Evolutionary conservation across 1,140 invertebrate species (phyloP).

Genomic region (Leptinotarsa texana): DNA sequence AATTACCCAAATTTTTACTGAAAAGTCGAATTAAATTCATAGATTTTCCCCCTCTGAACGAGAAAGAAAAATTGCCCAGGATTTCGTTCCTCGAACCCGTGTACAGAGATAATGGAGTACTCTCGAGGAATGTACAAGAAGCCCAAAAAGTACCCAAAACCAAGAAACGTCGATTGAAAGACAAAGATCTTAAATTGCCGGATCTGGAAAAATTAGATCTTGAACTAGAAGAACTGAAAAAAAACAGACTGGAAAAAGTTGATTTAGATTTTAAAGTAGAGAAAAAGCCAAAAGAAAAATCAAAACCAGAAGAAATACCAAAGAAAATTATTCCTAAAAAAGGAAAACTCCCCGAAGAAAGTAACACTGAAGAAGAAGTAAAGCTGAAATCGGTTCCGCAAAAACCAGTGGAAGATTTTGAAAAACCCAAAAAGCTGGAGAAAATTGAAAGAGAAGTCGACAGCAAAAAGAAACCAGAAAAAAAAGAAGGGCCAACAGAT

Average conservation of each 20-base stretch:
- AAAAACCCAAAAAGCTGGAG: conserved; percentile 18
- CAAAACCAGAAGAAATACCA: conserved; percentile 38
- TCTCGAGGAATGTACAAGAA: conserved; percentile 73
- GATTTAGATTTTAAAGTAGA: conserved; percentile 46
- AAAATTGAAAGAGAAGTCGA: conserved; percentile 54
- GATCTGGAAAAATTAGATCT: conserved; percentile 73
- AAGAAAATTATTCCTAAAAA: conserved; percentile 56
- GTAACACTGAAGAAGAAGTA: conserved; percentile 23
- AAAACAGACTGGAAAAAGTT: conserved; percentile 47
- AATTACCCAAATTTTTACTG: conserved; percentile 67
- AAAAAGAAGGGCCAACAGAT: conserved; percentile 55
- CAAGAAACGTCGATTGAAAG: conserved; percentile 51
- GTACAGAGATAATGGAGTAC: conserved; percentile 64
- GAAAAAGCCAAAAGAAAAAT: conserved; percentile 42
- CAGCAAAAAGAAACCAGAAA: conserved; percentile 58
- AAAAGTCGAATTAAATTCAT: conserved; percentile 67
- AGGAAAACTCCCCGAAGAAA: conserved; percentile 54
- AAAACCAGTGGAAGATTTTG: conserved; percentile 17
- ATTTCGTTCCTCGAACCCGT: conserved; percentile 62
- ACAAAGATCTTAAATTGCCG: conserved; percentile 71
- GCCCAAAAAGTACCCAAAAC: conserved; percentile 66
- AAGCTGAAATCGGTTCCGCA: conserved; percentile 31
- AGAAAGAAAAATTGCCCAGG: conserved; percentile 57
- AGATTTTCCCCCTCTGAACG: conserved; percentile 63
- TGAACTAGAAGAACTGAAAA: conserved; percentile 61